A percentile compares a stretch with the other conserved stretches of the same genome.
Conservation (phyloP, 2,113 vertebrate species). For the Maccullochella peelii region DNA sequence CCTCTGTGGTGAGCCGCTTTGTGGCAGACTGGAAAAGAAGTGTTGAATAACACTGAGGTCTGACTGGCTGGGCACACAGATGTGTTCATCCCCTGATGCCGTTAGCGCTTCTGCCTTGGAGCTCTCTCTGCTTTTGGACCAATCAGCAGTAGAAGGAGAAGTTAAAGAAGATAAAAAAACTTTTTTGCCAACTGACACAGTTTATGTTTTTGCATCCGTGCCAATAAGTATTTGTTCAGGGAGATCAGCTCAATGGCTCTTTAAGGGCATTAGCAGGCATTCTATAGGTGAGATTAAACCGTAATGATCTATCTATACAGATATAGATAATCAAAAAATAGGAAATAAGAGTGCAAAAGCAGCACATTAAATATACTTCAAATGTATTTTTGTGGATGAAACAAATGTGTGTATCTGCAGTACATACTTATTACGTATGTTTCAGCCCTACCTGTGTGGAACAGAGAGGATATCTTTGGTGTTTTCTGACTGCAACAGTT, state of each 20-base stretch:
- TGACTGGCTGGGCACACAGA: constrained; percentile 67
- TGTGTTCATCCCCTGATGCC: constrained; percentile 64
- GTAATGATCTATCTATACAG: background rate
- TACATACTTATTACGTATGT: background rate
- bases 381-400: constrained; percentile 4
- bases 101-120: constrained; percentile 72
- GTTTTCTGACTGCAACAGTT: constrained; percentile 89
- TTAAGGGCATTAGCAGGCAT: background rate
- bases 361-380: too few species aligned
- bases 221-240: background rate
- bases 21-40: constrained; percentile 74
- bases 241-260: background rate
- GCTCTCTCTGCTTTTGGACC: constrained; percentile 64
- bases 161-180: background rate
- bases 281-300: background rate
- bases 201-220: background rate
- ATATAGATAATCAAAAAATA: background rate
- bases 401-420: background rate
- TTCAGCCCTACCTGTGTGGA: constrained; percentile 70
- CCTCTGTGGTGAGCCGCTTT: constrained; percentile 66
- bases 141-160: background rate
- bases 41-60: constrained; percentile 80
- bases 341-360: background rate
- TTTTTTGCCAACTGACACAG: background rate
- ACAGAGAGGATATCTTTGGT: constrained; percentile 72